Conservation (phyloP, 2,113 vertebrate genomes). For the Peucedramus taeniatus region DNA sequence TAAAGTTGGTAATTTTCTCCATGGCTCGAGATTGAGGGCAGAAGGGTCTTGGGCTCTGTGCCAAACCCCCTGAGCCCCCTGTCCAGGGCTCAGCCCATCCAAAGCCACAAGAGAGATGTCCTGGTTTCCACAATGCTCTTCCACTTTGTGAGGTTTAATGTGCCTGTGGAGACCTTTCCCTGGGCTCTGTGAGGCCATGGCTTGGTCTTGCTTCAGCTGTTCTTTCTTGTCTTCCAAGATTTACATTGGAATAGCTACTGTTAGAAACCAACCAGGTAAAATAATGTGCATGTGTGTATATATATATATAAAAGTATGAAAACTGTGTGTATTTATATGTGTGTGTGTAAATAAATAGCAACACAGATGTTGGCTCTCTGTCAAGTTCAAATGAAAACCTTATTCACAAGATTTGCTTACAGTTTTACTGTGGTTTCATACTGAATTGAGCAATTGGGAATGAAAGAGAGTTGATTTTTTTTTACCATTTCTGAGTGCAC, state of each 20-base stretch:
- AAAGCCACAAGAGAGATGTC: no score
- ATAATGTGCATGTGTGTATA: background rate
- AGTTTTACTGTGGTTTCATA: background rate
- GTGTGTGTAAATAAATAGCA: background rate
- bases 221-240: background rate
- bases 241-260: background rate
- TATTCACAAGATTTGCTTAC: background rate
- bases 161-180: background rate
- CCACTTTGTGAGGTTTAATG: background rate
- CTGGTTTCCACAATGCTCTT: no score
- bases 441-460: background rate
- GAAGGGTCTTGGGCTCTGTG: no score
- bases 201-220: background rate
- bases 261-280: slow-evolving; percentile 2
- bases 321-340: background rate
- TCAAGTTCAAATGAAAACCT: background rate
- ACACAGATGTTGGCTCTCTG: background rate
- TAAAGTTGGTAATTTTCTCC: no score
- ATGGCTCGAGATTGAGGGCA: no score
- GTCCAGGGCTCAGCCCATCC: no score
- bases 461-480: background rate
- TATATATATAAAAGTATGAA: background rate
- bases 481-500: background rate
- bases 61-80: no score
- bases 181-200: background rate